These are phyloP conservation scores for Bombus huntii DNA, from an alignment of 1,140 invertebrate species.

Conservation along the genomic window DNA sequence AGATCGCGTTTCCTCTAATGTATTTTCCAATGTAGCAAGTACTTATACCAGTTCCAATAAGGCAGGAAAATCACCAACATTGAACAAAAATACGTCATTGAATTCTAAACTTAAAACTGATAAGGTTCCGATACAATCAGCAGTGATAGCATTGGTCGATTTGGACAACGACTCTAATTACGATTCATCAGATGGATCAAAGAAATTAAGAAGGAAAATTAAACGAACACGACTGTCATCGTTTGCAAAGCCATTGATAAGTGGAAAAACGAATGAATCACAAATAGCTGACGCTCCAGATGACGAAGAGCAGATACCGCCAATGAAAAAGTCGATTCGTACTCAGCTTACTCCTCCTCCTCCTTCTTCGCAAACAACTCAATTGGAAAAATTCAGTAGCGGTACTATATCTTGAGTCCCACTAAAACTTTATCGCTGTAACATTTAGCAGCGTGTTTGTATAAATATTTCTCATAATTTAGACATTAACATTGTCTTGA, in stretches of 20 bases:
- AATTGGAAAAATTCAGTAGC: constrained; percentile 49
- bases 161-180: constrained; percentile 64
- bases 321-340: constrained; percentile 63
- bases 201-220: constrained; percentile 43
- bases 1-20: constrained; percentile 1
- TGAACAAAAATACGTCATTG: not conserved
- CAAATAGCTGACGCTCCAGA: constrained; percentile 60
- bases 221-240: constrained; percentile 58
- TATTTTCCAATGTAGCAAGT: constrained; percentile 30
- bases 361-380: constrained; percentile 31
- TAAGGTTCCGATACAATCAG: constrained; percentile 20
- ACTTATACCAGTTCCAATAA: constrained; percentile 41
- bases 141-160: constrained; percentile 52
- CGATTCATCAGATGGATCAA: constrained; percentile 38
- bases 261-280: constrained; percentile 46
- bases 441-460: constrained; percentile 43
- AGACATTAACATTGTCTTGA: not conserved
- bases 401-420: constrained; percentile 62
- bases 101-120: constrained; percentile 32
- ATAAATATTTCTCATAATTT: constrained; percentile 18
- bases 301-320: constrained; percentile 64
- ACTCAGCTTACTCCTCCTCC: constrained; percentile 51
- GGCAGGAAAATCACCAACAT: constrained; percentile 1
- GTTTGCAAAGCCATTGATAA: constrained; percentile 40
- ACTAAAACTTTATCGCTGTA: constrained; percentile 51